Conservation (phyloP, 2,888 invertebrate genomes). For the Psylliodes chrysocephalus region DNA sequence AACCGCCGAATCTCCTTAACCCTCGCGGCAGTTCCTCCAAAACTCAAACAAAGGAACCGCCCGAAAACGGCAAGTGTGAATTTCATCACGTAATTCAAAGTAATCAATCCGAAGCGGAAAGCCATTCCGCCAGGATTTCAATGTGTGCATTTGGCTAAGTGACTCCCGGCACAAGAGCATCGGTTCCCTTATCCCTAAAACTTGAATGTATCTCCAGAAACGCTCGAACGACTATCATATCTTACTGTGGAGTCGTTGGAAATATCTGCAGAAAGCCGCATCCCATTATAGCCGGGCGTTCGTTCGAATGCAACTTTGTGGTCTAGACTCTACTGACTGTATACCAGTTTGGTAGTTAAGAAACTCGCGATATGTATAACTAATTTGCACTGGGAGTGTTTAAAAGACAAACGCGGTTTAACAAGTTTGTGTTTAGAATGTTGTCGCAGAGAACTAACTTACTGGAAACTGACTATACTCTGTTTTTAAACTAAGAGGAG, state of each 20-base stretch:
- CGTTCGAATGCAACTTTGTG: constrained; percentile 5
- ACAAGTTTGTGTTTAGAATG: too few relatives aligned
- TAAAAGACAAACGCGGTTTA: too few relatives aligned
- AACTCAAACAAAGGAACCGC: constrained; percentile 4
- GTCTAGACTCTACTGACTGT: too few relatives aligned
- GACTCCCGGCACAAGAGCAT: background rate
- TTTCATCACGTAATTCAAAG: constrained; percentile 15
- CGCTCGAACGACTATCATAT: constrained; percentile 12
- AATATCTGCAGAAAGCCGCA: constrained; percentile 14
- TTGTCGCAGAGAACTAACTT: too few relatives aligned
- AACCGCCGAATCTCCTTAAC: background rate
- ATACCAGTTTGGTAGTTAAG: background rate
- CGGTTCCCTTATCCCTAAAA: constrained; percentile 4
- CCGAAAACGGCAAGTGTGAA: constrained; percentile 16
- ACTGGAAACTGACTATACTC: too few relatives aligned
- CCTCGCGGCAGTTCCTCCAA: background rate
- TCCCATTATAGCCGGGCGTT: constrained; percentile 1
- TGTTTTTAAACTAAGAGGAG: too few relatives aligned
- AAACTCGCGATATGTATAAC: too few relatives aligned
- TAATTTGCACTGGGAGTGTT: too few relatives aligned
- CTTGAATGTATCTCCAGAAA: constrained; percentile 5
- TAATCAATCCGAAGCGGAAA: constrained; percentile 12
- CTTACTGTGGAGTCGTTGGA: constrained; percentile 4
- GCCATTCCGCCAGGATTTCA: constrained; percentile 4
- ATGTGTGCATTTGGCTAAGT: constrained; percentile 12